phyloP scores from a whole-genome alignment of 2,113 vertebrate species.

The Apodemus sylvaticus region DNA sequence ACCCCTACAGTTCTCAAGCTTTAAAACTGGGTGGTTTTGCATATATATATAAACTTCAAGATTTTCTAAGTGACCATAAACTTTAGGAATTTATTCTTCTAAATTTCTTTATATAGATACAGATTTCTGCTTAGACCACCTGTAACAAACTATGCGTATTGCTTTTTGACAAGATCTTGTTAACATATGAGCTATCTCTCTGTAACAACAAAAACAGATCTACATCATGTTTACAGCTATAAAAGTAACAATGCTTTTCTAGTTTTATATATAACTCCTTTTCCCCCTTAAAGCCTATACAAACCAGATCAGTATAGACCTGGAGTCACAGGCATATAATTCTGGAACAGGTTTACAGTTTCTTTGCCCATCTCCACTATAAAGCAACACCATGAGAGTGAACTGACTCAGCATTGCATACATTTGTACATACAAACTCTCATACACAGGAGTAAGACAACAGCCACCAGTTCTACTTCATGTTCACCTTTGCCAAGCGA shows the following conservation, averaged over 20 bases:
- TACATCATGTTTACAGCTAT: not conserved
- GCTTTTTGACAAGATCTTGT: not conserved
- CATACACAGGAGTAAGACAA: not conserved
- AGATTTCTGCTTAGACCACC: not conserved
- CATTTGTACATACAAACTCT: fast-evolving
- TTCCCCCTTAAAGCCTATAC: not conserved
- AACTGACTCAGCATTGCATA: not conserved
- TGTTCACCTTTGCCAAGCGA: not conserved
- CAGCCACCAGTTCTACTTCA: fast-evolving
- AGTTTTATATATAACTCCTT: not conserved
- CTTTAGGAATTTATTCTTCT: not conserved
- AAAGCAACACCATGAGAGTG: not conserved
- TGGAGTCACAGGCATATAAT: not conserved
- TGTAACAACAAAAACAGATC: not conserved
- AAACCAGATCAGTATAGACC: not conserved
- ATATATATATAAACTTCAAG: not conserved
- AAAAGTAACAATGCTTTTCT: not conserved
- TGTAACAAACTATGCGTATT: not conserved
- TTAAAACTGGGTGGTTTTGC: not conserved
- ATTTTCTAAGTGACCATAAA: not conserved
- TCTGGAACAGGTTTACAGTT: not conserved
- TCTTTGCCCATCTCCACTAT: not conserved
- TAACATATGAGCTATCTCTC: not conserved
- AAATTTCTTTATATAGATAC: not conserved
- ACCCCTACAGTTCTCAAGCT: not conserved